phyloP scores from a whole-genome alignment of 2,113 vertebrate genomes.

The Lepisosteus osseus region DNA sequence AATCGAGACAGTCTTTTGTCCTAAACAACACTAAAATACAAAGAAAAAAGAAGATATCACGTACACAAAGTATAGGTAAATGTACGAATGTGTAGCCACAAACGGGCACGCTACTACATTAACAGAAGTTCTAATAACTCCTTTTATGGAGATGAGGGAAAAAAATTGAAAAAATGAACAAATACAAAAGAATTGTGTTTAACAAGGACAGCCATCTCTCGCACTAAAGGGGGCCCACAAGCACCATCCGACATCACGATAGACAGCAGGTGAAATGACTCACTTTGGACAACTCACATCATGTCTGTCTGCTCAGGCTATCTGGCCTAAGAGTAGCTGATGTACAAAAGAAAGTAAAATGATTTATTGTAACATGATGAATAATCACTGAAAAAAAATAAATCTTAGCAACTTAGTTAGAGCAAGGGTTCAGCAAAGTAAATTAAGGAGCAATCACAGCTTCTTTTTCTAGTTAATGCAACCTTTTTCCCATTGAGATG shows the following conservation, averaged over 20 bases:
- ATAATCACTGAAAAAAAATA: slow-evolving; percentile 83
- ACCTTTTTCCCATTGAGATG: slow-evolving; percentile 27
- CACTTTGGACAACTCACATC: slow-evolving; percentile 99
- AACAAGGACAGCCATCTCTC: slow-evolving; percentile 92
- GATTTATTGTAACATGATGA: slow-evolving; percentile 98
- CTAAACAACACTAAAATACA: slow-evolving; percentile 90
- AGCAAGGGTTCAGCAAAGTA: slow-evolving; percentile 99
- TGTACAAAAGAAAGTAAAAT: slow-evolving; percentile 99
- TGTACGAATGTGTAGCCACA: slow-evolving; percentile 84
- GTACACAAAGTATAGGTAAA: slow-evolving; percentile 80
- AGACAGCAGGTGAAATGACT: slow-evolving; percentile 98
- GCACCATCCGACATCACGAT: slow-evolving; percentile 85
- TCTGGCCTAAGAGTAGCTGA: slow-evolving; percentile 99
- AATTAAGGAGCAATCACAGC: slow-evolving; percentile 81
- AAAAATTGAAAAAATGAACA: slow-evolving; percentile 73
- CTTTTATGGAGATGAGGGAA: slow-evolving; percentile 73
- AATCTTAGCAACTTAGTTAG: slow-evolving; percentile 89
- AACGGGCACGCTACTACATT: slow-evolving; percentile 85
- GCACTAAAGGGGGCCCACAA: slow-evolving; percentile 84
- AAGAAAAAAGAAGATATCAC: slow-evolving; percentile 46
- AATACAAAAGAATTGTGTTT: slow-evolving; percentile 67
- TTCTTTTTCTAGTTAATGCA: slow-evolving; percentile 45
- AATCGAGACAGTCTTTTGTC: slow-evolving; percentile 83
- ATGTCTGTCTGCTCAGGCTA: slow-evolving; percentile 99
- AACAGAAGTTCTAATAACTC: slow-evolving; percentile 80